phyloP scores from a whole-genome alignment of 2,888 invertebrate genomes.

The Amphipoea oculea region DNA sequence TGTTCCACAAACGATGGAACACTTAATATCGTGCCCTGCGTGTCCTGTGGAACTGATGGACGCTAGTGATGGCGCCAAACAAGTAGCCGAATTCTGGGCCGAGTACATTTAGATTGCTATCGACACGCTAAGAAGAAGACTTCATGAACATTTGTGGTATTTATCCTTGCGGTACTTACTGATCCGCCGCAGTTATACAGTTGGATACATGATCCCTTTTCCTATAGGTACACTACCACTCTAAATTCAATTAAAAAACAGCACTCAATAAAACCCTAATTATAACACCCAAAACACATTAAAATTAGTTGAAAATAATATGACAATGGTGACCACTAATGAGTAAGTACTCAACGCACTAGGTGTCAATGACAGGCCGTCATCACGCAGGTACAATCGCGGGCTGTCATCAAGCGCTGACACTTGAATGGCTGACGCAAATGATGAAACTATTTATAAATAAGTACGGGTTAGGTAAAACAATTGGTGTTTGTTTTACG shows the following conservation, averaged over 20 bases:
- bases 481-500: constrained; percentile 38
- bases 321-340: constrained; percentile 47
- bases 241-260: background rate
- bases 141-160: background rate
- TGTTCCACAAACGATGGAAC: too few relatives aligned
- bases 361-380: constrained; percentile 62
- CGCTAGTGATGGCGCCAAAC: too few relatives aligned
- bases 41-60: too few relatives aligned
- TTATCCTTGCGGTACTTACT: background rate
- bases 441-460: constrained; percentile 53
- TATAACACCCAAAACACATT: constrained; percentile 4
- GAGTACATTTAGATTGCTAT: too few relatives aligned
- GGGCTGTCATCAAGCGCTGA: constrained; percentile 47
- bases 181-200: background rate
- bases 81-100: too few relatives aligned
- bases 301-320: constrained; percentile 51
- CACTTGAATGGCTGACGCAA: constrained; percentile 61
- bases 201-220: background rate
- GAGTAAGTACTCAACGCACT: constrained; percentile 49
- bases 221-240: background rate
- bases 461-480: constrained; percentile 40
- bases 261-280: background rate
- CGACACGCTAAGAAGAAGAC: too few relatives aligned
- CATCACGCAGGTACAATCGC: constrained; percentile 56
- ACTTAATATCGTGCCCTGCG: too few relatives aligned